Conservation (phyloP, 1,140 invertebrate species). For the Tetramorium alpestre region DNA sequence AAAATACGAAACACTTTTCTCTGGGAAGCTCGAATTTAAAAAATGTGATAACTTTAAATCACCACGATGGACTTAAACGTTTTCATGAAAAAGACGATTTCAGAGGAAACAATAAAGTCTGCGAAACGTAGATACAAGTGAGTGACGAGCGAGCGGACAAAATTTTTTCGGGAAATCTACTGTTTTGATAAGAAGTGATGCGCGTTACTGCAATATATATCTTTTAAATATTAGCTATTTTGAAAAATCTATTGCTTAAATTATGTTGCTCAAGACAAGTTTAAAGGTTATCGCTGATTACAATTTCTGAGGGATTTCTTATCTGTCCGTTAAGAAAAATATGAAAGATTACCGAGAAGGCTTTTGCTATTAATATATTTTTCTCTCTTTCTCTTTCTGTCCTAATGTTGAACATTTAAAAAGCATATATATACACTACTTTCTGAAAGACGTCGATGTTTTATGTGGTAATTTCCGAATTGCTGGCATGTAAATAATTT, state of each 20-base stretch:
- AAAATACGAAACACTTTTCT: not conserved
- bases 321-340: not conserved
- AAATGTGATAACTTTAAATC: not conserved
- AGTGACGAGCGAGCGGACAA: not conserved
- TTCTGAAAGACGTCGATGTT: not conserved
- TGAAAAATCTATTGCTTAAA: not conserved
- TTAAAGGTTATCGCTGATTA: not conserved
- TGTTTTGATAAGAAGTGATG: not conserved
- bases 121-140: not conserved
- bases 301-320: not conserved
- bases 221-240: not conserved
- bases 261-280: not conserved
- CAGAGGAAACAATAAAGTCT: not conserved
- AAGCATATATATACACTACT: not conserved
- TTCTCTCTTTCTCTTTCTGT: not conserved
- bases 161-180: not conserved
- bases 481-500: slow-evolving; percentile 49
- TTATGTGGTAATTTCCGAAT: slow-evolving; percentile 16
- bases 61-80: not conserved
- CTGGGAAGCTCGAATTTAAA: not conserved
- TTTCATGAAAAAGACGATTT: not conserved
- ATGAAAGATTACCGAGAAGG: not conserved
- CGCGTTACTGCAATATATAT: not conserved
- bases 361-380: not conserved
- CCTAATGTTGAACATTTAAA: not conserved